phyloP scores from a whole-genome alignment of 2,797 vertebrate species.

The Telmatherina bonti region DNA sequence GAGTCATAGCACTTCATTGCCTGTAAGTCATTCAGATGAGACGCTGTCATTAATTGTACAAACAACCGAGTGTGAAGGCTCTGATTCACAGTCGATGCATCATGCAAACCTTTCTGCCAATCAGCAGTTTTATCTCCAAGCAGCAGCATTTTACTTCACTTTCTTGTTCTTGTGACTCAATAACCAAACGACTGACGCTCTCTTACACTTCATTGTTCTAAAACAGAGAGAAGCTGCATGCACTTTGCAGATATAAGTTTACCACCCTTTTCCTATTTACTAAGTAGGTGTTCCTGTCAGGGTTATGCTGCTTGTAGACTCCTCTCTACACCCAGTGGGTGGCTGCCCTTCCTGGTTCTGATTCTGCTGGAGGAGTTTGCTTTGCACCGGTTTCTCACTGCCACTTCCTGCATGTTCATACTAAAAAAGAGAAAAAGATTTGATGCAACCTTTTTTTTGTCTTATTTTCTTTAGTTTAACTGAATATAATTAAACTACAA shows the following conservation, averaged over 20 bases:
- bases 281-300: not conserved
- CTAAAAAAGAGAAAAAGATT: too few species aligned
- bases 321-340: not conserved
- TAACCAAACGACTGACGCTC: not conserved
- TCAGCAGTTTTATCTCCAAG: constrained; percentile 61
- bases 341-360: not conserved
- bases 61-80: constrained; percentile 65
- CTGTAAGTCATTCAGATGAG: constrained; percentile 66
- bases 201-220: not conserved
- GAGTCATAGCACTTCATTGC: constrained; percentile 62
- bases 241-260: too few species aligned
- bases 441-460: too few species aligned
- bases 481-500: too few species aligned
- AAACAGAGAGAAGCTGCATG: not conserved
- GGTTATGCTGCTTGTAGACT: not conserved
- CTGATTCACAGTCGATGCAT: constrained; percentile 76
- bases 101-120: constrained; percentile 56
- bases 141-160: constrained; percentile 50
- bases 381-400: too few species aligned
- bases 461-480: too few species aligned
- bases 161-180: constrained; percentile 27
- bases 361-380: not conserved
- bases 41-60: constrained; percentile 78
- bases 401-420: too few species aligned
- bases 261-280: too few species aligned